These are phyloP conservation scores for Takifugu ocellatus DNA, from an alignment of 2,797 vertebrate species.

Conservation along the genomic window DNA sequence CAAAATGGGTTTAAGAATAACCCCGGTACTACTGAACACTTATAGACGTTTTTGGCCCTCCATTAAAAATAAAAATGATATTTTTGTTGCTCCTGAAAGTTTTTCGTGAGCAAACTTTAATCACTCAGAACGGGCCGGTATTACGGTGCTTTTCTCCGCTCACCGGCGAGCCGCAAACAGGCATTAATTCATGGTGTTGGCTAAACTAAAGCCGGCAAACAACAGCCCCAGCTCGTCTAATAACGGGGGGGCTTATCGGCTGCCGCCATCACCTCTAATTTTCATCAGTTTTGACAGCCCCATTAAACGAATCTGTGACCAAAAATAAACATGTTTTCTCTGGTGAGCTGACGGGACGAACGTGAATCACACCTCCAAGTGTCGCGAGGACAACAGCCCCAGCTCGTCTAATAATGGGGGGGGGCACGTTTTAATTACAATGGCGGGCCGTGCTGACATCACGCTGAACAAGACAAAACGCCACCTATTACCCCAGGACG, in stretches of 20 bases:
- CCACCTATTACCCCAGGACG: no score
- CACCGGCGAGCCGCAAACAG: slow-evolving; percentile 26
- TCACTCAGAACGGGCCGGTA: background rate
- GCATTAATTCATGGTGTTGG: slow-evolving; percentile 37
- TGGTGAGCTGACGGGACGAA: slow-evolving; percentile 70
- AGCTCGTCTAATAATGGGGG: slow-evolving; percentile 66
- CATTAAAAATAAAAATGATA: slow-evolving; percentile 15
- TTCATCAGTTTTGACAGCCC: slow-evolving; percentile 75
- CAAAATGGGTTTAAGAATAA: no score
- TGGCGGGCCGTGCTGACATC: slow-evolving; percentile 19
- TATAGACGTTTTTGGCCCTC: background rate
- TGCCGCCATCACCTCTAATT: slow-evolving; percentile 69
- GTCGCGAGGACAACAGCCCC: slow-evolving; percentile 42
- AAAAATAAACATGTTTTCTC: slow-evolving; percentile 73
- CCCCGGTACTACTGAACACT: background rate
- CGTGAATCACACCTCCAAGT: slow-evolving; percentile 70
- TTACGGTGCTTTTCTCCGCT: slow-evolving; percentile 29
- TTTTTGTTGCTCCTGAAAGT: slow-evolving; percentile 39
- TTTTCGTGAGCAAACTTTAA: slow-evolving; percentile 37
- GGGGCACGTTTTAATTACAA: background rate
- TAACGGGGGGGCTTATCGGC: slow-evolving; percentile 67
- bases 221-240: slow-evolving; percentile 61
- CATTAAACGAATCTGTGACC: slow-evolving; percentile 71
- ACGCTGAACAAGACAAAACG: slow-evolving; percentile 24
- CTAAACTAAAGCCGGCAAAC: slow-evolving; percentile 57